Percentiles rank a stretch among this genome's conserved stretches.
Conservation (phyloP, 2,113 vertebrate genomes). For the Antidorcas marsupialis region DNA sequence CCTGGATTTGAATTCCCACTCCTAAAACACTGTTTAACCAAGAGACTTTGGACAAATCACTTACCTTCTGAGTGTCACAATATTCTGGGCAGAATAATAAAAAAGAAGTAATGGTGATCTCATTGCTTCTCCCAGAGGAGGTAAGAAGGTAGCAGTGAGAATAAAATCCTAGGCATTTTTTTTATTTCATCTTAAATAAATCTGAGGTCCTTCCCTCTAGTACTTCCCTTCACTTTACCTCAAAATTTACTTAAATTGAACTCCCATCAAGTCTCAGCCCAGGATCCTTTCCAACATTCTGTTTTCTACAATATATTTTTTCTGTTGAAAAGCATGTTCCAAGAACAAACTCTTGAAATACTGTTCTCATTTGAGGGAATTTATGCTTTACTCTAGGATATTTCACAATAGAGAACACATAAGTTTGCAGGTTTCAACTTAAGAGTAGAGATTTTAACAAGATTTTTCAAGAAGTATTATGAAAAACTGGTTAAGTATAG, state of each 20-base stretch:
- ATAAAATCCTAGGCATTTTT: background rate
- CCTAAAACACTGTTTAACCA: background rate
- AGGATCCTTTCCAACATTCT: background rate
- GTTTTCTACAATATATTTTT: background rate
- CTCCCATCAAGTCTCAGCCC: background rate
- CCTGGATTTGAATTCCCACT: background rate
- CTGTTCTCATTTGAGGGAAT: background rate
- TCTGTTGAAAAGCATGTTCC: background rate
- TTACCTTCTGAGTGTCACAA: background rate
- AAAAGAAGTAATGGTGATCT: background rate
- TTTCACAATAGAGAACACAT: background rate
- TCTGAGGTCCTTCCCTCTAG: background rate
- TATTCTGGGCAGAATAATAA: background rate
- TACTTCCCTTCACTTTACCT: background rate
- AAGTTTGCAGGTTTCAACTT: background rate
- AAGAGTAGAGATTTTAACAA: background rate
- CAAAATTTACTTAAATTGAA: background rate
- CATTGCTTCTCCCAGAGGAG: background rate
- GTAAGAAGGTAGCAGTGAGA: background rate
- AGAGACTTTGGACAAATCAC: background rate
- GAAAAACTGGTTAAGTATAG: background rate
- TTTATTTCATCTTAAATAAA: background rate
- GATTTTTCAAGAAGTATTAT: background rate
- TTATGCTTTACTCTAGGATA: background rate
- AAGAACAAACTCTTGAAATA: background rate